phyloP scores from a whole-genome alignment of 2,888 invertebrate species.

The Microctonus aethiopoides region DNA sequence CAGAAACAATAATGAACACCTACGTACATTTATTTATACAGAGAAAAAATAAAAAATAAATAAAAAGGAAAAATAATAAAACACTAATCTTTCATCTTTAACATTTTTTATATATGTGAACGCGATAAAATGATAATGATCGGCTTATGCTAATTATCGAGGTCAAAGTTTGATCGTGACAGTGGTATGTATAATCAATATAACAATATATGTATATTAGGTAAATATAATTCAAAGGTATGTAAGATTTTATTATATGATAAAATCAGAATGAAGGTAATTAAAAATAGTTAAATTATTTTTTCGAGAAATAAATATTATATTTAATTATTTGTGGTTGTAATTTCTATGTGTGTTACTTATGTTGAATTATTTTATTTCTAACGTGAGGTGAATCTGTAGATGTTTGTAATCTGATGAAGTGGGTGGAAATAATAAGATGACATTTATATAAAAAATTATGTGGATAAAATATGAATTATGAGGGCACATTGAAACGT shows the following conservation, averaged over 20 bases:
- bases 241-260: too few relatives aligned
- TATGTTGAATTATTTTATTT: neutral
- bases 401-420: neutral
- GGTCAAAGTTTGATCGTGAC: constrained; percentile 60
- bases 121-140: neutral
- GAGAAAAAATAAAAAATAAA: too few relatives aligned
- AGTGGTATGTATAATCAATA: constrained; percentile 34
- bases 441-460: neutral
- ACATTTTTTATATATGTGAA: neutral
- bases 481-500: neutral
- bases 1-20: too few relatives aligned
- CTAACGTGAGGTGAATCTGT: neutral
- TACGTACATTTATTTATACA: neutral
- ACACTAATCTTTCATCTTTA: neutral
- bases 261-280: too few relatives aligned
- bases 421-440: neutral
- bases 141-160: constrained; percentile 55
- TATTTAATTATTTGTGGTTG: neutral
- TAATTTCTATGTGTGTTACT: neutral
- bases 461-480: neutral
- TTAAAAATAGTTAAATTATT: too few relatives aligned
- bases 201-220: neutral
- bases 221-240: too few relatives aligned
- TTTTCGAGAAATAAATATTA: too few relatives aligned
- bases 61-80: too few relatives aligned